These are phyloP conservation scores for Theocolax elegans DNA, from an alignment of 1,140 invertebrate species.

Conservation along the genomic window DNA sequence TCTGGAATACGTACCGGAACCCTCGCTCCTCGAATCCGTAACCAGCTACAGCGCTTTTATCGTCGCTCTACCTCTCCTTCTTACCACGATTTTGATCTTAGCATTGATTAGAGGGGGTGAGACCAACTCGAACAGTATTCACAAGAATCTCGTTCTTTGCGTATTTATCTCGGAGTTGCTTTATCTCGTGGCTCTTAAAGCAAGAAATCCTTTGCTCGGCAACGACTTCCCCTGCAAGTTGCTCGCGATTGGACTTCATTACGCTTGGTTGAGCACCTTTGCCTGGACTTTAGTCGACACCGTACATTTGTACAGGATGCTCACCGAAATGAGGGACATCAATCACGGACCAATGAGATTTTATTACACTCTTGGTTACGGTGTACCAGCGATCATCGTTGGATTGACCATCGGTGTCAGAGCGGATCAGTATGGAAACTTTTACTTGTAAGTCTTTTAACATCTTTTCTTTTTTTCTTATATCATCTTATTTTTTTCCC, in stretches of 20 bases:
- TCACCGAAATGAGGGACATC: conserved; percentile 95
- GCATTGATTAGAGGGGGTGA: conserved; percentile 80
- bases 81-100: conserved; percentile 79
- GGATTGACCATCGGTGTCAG: conserved; percentile 90
- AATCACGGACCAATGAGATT: conserved; percentile 95
- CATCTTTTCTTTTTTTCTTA: too few species aligned
- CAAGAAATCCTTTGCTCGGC: conserved; percentile 77
- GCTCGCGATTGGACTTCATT: conserved; percentile 91
- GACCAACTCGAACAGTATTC: conserved; percentile 94
- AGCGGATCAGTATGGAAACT: conserved; percentile 95
- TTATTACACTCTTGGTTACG: conserved; percentile 95
- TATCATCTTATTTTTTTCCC: too few species aligned
- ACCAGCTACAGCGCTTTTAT: conserved; percentile 90
- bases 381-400: conserved; percentile 91
- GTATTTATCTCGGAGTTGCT: conserved; percentile 87
- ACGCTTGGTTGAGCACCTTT: conserved; percentile 89
- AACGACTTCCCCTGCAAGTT: conserved; percentile 90
- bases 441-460: conserved; percentile 83
- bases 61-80: conserved; percentile 82
- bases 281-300: conserved; percentile 93
- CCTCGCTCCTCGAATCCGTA: conserved; percentile 84
- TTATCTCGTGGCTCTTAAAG: conserved; percentile 88
- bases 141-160: conserved; percentile 91
- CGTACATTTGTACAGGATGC: conserved; percentile 92
- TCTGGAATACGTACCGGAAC: conserved; percentile 86